Percentiles rank a stretch among this genome's conserved stretches.
Evolutionary conservation across 2,888 invertebrate genomes (phyloP).

Genomic region (Tinea semifulvella): DNA sequence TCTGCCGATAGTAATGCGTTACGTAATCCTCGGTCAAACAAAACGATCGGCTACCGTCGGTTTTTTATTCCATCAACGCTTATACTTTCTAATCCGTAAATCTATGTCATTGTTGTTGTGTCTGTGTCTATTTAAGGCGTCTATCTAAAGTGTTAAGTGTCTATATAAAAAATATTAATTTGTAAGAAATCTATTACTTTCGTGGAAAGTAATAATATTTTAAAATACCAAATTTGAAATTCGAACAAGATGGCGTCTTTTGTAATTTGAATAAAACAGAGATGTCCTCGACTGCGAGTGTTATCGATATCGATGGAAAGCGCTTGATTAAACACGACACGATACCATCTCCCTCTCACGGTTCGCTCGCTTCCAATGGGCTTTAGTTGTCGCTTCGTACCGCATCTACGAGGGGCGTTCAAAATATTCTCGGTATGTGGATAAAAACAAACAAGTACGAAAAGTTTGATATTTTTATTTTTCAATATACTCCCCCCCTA

Average conservation of each 20-base stretch:
- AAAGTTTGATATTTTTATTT: no score
- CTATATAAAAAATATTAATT: no score
- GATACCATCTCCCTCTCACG: conserved; percentile 15
- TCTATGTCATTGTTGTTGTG: conserved; percentile 6
- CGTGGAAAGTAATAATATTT: no score
- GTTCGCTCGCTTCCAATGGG: conserved; percentile 13
- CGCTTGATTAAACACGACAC: conserved; percentile 1
- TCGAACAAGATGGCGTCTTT: background rate
- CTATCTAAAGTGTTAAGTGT: background rate
- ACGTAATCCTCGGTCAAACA: conserved; percentile 1
- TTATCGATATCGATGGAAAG: conserved; percentile 14
- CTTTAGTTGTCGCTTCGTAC: no score
- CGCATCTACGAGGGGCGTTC: no score
- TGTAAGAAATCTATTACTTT: background rate
- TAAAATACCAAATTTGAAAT: no score
- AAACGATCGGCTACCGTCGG: background rate
- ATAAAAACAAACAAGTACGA: no score
- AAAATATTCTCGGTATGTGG: no score
- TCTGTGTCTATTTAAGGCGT: background rate
- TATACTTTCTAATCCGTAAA: conserved; percentile 8
- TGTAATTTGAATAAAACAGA: background rate
- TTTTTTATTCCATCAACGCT: conserved; percentile 7
- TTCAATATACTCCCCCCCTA: no score
- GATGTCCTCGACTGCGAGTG: background rate
- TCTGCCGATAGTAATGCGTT: conserved; percentile 1